Evolutionary conservation across 2,113 vertebrate genomes (phyloP).

Genomic region (Fukomys damarensis): DNA sequence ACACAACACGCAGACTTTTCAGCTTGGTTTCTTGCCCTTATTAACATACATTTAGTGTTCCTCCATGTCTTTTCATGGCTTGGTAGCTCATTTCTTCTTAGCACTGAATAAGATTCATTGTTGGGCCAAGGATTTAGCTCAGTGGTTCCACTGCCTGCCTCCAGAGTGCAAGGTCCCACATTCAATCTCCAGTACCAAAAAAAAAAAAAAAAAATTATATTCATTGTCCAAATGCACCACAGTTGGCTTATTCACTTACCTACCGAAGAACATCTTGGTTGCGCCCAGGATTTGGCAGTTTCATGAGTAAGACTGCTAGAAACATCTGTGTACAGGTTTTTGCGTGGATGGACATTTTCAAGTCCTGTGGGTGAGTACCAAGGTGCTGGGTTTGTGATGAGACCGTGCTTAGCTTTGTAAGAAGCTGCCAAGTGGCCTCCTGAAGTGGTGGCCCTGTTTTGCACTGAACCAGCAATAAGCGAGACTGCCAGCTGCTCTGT

Average conservation of each 20-base stretch:
- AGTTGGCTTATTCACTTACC: neutral
- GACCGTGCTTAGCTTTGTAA: neutral
- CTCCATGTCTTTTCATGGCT: neutral
- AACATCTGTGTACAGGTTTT: neutral
- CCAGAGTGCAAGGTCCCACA: no score
- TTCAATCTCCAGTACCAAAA: no score
- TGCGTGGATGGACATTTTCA: neutral
- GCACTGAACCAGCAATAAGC: neutral
- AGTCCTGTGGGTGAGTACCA: neutral
- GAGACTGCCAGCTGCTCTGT: neutral
- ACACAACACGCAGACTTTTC: neutral
- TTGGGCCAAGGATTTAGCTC: no score
- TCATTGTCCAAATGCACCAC: neutral
- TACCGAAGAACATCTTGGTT: neutral
- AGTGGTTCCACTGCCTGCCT: no score
- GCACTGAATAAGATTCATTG: neutral
- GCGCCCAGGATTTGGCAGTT: neutral
- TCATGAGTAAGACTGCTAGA: neutral
- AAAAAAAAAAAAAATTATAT: no score
- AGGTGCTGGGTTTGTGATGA: neutral
- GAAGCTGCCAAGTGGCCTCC: neutral
- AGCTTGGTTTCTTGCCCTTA: neutral
- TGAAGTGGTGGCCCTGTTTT: neutral
- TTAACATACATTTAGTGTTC: neutral
- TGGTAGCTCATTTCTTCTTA: neutral